Base-by-base conservation (phyloP, 2,888 invertebrate genomes). In the Nemotelus pantherinus region DNA sequence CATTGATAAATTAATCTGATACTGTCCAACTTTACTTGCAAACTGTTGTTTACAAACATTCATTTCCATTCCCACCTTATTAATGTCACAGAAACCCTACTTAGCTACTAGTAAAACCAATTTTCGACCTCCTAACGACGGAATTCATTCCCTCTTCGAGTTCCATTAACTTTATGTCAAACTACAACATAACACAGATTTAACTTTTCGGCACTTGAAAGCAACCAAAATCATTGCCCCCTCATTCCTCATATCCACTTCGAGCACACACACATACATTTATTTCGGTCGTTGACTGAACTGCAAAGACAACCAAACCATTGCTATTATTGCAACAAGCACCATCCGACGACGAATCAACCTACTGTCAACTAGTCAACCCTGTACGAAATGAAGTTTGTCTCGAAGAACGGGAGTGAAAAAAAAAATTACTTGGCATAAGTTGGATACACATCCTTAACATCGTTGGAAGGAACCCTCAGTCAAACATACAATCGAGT, bases 151-250 rank as follows among this genome's bases (percentile, higher is more conserved):
- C 77, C 77, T 47, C 47, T 68, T 65, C 44, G 44, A 55, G 47
- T 58, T 67, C 68, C 58, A 77, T 77, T 68, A 77, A 77, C 77
- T 77, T 77, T 68, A 65, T 25, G 68, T 77, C 65, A 55, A 67
- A 65, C 67, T 64, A 64, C 53, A 25, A 75, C 50, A 63, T 75
- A 65, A 65, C 65, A 68, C 68, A 75, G 25, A 77, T 77, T 77
- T 57, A 68, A 68, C 77, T 77, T 77, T 77, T 77, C 77, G 53
- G 68, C 77, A 77, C 77, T 77, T 57, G 77, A 67, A 68, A 77
- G 58, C 53, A 77, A 68, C 68, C 77, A 53, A 68, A 77, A 77
- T 77, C 57, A 9, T 48, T 58, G 45, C 55, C 45, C 77, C 77
- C 68, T 48, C 44, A 44, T 47, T 2, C 48, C 25, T 25, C n/a